Conservation (phyloP, 2,888 invertebrate genomes). For the Lasioglossum vierecki region DNA sequence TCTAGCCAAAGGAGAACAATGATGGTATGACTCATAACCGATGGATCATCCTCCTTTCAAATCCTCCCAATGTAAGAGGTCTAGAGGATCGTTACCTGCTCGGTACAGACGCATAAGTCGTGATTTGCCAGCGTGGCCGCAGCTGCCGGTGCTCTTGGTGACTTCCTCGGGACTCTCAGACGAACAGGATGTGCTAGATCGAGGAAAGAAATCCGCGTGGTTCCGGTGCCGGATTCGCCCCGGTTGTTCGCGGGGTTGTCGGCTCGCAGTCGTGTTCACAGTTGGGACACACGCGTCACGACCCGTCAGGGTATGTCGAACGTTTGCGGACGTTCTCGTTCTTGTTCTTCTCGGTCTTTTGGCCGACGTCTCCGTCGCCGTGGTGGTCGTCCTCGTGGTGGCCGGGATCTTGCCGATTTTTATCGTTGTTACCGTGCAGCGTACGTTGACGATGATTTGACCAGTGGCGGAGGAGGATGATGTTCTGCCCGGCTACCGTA, state of each 20-base stretch:
- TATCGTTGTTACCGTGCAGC: background rate
- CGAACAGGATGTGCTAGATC: background rate
- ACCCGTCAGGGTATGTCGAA: background rate
- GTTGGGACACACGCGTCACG: background rate
- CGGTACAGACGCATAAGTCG: slow-evolving; percentile 84
- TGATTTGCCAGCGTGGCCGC: slow-evolving; percentile 76
- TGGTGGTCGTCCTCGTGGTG: background rate
- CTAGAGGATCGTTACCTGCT: slow-evolving; percentile 80
- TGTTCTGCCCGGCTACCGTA: slow-evolving; percentile 56
- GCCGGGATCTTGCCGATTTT: background rate
- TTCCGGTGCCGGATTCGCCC: background rate
- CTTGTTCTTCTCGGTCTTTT: too few relatives aligned
- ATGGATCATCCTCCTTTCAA: background rate
- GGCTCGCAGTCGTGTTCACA: background rate
- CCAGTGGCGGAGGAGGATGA: background rate
- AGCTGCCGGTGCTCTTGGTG: slow-evolving; percentile 45
- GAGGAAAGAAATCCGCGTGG: slow-evolving; percentile 11
- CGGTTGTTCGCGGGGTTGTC: background rate
- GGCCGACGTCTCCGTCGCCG: slow-evolving; percentile 30
- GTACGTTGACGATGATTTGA: background rate
- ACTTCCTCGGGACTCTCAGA: slow-evolving; percentile 34
- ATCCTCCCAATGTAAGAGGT: background rate
- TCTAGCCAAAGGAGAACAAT: background rate
- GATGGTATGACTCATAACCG: background rate
- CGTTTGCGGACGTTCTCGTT: background rate